Percentiles rank a stretch among this genome's conserved stretches.
These are phyloP conservation scores for Dendroctonus ponderosae DNA, from an alignment of 1,140 invertebrate species.

Conservation along the genomic window DNA sequence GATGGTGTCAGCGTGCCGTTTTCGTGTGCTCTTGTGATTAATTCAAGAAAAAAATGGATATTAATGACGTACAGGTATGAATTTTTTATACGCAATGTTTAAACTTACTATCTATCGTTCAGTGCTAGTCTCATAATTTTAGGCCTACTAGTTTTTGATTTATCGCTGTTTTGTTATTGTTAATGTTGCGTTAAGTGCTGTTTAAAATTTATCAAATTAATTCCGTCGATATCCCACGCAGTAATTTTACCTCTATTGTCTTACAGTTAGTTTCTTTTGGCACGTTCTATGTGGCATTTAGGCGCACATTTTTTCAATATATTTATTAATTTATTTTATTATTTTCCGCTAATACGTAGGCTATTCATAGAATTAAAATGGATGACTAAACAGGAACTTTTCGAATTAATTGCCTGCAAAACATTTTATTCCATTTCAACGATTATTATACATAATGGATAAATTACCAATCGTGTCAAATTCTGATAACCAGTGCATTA, in stretches of 20 bases:
- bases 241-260: constrained; percentile 29
- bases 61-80: constrained; percentile 53
- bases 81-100: constrained; percentile 31
- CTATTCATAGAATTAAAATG: constrained; percentile 7
- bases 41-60: constrained; percentile 55
- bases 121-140: constrained; percentile 30
- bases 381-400: constrained; percentile 14
- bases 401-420: constrained; percentile 11
- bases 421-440: background rate
- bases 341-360: background rate
- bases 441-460: constrained; percentile 2
- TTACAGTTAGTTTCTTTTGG: background rate
- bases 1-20: constrained; percentile 65
- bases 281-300: background rate
- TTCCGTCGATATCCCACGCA: constrained; percentile 32
- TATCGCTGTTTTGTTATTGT: constrained; percentile 38
- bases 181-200: constrained; percentile 31
- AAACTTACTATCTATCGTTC: constrained; percentile 24
- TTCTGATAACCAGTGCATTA: constrained; percentile 16
- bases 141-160: constrained; percentile 9
- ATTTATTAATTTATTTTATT: constrained; percentile 4
- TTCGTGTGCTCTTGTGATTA: constrained; percentile 51
- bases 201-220: constrained; percentile 37
- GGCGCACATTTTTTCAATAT: background rate
- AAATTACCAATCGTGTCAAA: constrained; percentile 2